phyloP scores from a whole-genome alignment of 2,113 vertebrate genomes.

The Stigmatopora nigra region DNA sequence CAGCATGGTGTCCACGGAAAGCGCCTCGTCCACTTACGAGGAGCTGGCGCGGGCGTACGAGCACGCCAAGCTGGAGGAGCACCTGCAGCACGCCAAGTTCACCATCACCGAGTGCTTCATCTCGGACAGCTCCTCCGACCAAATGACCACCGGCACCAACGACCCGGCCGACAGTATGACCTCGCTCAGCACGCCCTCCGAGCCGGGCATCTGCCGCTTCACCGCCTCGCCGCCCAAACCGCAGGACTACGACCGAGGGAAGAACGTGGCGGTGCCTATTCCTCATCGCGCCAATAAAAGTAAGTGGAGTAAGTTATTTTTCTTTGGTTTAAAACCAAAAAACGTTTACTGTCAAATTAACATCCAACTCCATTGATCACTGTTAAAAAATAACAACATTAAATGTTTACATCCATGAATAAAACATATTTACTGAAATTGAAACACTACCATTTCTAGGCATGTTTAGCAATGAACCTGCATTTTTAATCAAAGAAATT shows the following conservation, averaged over 20 bases:
- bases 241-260: slow-evolving; percentile 80
- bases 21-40: slow-evolving; percentile 91
- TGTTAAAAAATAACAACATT: too few relatives aligned
- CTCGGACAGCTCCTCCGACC: slow-evolving; percentile 91
- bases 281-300: slow-evolving; percentile 93
- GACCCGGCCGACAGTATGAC: slow-evolving; percentile 95
- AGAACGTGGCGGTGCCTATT: slow-evolving; percentile 93
- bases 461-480: too few relatives aligned
- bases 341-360: too few relatives aligned
- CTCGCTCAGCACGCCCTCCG: slow-evolving; percentile 76
- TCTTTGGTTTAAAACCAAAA: too few relatives aligned
- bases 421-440: too few relatives aligned
- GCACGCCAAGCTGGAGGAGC: slow-evolving; percentile 93
- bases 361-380: too few relatives aligned
- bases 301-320: too few relatives aligned
- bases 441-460: too few relatives aligned
- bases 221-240: slow-evolving; percentile 69
- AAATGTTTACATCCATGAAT: too few relatives aligned
- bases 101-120: slow-evolving; percentile 98
- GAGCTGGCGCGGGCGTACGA: slow-evolving; percentile 92
- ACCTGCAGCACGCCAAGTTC: slow-evolving; percentile 93
- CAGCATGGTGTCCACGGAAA: slow-evolving; percentile 98
- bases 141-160: slow-evolving; percentile 94
- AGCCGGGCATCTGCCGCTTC: slow-evolving; percentile 69
- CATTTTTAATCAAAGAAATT: too few relatives aligned